Percentiles rank a stretch among this genome's conserved stretches.
These are phyloP conservation scores for Misgurnus anguillicaudatus DNA, from an alignment of 2,113 vertebrate species.

Conservation along the genomic window DNA sequence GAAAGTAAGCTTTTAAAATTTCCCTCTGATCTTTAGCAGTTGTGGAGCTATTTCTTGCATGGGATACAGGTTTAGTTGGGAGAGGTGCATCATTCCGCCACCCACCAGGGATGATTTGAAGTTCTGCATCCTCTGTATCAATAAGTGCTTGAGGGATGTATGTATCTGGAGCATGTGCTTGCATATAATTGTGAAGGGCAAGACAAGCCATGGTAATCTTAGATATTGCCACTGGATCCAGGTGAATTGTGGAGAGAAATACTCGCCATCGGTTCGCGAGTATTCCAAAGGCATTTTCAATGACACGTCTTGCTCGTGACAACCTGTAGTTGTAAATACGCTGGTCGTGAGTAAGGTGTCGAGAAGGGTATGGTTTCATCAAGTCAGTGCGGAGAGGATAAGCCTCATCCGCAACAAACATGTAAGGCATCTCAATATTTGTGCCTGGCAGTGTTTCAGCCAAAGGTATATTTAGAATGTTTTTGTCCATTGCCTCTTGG, in stretches of 20 bases:
- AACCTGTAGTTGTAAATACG: slow-evolving; percentile 22
- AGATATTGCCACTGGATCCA: not conserved
- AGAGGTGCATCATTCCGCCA: not conserved
- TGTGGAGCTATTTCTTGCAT: not conserved
- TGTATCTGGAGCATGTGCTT: not conserved
- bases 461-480: slow-evolving; percentile 10
- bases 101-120: slow-evolving; percentile 4
- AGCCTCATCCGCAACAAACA: slow-evolving; percentile 36
- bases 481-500: slow-evolving; percentile 17
- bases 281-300: slow-evolving; percentile 1
- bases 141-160: slow-evolving; percentile 15
- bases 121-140: slow-evolving; percentile 9
- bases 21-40: not conserved
- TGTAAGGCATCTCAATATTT: slow-evolving; percentile 26
- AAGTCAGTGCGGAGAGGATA: slow-evolving; percentile 7
- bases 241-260: not conserved
- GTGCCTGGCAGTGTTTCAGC: slow-evolving; percentile 14
- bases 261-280: not conserved
- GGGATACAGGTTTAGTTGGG: not conserved
- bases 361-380: slow-evolving; percentile 9
- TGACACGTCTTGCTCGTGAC: not conserved
- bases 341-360: slow-evolving; percentile 24
- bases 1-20: not conserved
- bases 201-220: not conserved
- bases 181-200: slow-evolving; percentile 14